These are phyloP conservation scores for Tanypteryx hageni DNA, from an alignment of 2,888 invertebrate species.

Conservation along the genomic window DNA sequence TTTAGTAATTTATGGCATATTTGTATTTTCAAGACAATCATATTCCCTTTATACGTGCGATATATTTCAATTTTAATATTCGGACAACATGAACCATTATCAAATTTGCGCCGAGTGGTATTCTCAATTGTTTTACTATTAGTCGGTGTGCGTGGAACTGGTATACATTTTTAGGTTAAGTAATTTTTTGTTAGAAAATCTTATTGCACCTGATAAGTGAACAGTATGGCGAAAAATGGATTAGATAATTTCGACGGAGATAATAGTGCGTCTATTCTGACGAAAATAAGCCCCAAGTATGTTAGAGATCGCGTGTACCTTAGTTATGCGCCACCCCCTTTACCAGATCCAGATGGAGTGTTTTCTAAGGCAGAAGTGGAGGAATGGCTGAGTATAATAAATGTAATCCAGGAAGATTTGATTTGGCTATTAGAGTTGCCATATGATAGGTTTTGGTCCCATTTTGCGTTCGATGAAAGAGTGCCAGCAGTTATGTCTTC, in stretches of 20 bases:
- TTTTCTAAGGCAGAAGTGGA: constrained; percentile 79
- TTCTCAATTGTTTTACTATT: too few relatives aligned
- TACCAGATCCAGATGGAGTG: constrained; percentile 74
- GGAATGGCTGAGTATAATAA: constrained; percentile 82
- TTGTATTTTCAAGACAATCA: too few relatives aligned
- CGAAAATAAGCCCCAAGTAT: constrained; percentile 77
- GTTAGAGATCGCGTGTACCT: constrained; percentile 78
- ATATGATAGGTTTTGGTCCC: constrained; percentile 79
- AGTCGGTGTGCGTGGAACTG: too few relatives aligned
- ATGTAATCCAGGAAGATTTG: constrained; percentile 81
- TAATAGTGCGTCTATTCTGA: background rate
- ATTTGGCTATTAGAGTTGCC: constrained; percentile 82
- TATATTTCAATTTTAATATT: too few relatives aligned
- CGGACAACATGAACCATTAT: too few relatives aligned
- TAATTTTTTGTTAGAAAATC: too few relatives aligned
- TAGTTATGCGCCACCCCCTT: constrained; percentile 79
- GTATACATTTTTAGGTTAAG: too few relatives aligned
- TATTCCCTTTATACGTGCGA: too few relatives aligned
- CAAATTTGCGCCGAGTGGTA: too few relatives aligned
- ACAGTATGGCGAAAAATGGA: constrained; percentile 21
- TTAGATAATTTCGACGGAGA: background rate
- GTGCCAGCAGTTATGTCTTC: background rate
- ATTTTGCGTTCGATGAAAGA: constrained; percentile 39
- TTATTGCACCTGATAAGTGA: too few relatives aligned
- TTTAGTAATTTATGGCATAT: too few relatives aligned